Evolutionary conservation across 2,113 vertebrate species (phyloP).

Genomic region (Motacilla alba): DNA sequence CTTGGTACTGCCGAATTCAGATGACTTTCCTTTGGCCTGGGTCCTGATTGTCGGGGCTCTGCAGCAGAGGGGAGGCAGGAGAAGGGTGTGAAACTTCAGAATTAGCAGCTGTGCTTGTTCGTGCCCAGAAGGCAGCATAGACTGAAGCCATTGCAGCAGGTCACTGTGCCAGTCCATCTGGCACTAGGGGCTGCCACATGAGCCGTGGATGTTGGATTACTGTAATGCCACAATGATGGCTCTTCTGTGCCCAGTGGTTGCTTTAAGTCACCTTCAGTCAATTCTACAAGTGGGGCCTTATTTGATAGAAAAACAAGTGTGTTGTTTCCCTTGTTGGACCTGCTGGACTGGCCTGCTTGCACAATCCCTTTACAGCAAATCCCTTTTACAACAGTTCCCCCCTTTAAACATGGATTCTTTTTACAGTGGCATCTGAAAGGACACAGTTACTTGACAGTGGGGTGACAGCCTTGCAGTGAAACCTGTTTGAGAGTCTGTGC

Average conservation of each 20-base stretch:
- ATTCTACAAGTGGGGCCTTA: neutral
- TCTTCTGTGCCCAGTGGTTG: neutral
- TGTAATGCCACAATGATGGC: neutral
- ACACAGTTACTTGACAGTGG: neutral
- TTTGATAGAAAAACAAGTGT: neutral
- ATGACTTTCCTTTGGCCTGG: neutral
- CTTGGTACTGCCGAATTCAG: neutral
- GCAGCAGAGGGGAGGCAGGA: neutral
- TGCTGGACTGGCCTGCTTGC: neutral
- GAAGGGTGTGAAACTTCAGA: neutral
- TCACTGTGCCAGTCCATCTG: neutral
- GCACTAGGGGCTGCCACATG: neutral
- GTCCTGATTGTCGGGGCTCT: neutral
- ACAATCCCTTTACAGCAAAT: neutral
- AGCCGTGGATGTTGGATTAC: neutral
- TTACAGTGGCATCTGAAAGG: neutral
- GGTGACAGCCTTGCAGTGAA: neutral
- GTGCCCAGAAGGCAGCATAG: neutral
- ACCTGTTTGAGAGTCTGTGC: neutral
- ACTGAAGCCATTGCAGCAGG: neutral
- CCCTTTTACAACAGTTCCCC: neutral
- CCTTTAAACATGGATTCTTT: neutral
- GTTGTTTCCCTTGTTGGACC: neutral
- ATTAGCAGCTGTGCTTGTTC: neutral
- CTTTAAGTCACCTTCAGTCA: neutral